Evolutionary conservation across 2,888 invertebrate species (phyloP).

Genomic region (Acheta domesticus): DNA sequence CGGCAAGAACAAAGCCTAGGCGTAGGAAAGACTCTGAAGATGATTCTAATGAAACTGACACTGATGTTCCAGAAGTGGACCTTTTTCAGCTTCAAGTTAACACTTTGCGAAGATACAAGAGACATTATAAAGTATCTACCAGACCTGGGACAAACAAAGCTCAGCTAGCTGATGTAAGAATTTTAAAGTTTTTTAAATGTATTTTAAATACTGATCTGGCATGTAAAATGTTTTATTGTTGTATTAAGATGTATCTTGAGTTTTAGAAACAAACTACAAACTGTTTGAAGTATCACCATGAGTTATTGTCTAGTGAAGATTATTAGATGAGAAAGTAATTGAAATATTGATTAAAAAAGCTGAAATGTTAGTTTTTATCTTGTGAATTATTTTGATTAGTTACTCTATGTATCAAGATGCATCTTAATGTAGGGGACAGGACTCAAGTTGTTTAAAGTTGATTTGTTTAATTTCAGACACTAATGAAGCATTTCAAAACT

Average conservation of each 20-base stretch:
- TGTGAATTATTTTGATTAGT: too few relatives aligned
- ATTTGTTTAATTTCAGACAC: constrained; percentile 64
- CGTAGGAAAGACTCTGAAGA: constrained; percentile 91
- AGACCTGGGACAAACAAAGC: constrained; percentile 91
- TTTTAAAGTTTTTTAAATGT: background rate
- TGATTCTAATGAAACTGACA: constrained; percentile 90
- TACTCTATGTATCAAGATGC: too few relatives aligned
- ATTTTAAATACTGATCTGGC: background rate
- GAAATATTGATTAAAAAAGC: too few relatives aligned
- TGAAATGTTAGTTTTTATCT: too few relatives aligned
- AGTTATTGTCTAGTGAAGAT: too few relatives aligned
- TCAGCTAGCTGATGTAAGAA: constrained; percentile 88
- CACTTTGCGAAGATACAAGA: constrained; percentile 89
- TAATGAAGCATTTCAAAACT: constrained; percentile 93
- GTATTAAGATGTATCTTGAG: too few relatives aligned
- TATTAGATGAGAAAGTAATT: too few relatives aligned
- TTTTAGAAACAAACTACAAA: too few relatives aligned
- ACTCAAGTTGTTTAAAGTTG: background rate
- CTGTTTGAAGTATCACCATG: too few relatives aligned
- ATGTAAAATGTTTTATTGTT: too few relatives aligned
- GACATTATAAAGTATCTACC: constrained; percentile 87
- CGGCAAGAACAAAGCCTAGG: constrained; percentile 81
- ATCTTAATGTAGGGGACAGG: too few relatives aligned
- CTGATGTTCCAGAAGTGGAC: constrained; percentile 88
- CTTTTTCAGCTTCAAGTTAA: constrained; percentile 87